A percentile compares a stretch with the other conserved stretches of the same genome.
These are phyloP conservation scores for Stenopsyche tienmushanensis DNA, from an alignment of 1,140 invertebrate species.

Conservation along the genomic window DNA sequence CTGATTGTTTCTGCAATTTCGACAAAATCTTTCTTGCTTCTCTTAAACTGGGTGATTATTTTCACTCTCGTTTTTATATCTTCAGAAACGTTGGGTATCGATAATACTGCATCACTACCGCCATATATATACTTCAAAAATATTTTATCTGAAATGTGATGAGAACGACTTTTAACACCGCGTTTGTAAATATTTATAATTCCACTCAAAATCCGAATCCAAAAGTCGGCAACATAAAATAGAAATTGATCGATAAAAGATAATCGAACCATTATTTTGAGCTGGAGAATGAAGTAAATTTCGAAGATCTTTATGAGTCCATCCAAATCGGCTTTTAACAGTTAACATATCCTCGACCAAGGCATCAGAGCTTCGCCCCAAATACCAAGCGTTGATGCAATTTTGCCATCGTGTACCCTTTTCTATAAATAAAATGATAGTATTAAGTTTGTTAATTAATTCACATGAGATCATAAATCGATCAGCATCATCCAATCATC, in stretches of 20 bases:
- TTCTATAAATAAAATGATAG: constrained; percentile 11
- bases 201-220: neutral
- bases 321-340: constrained; percentile 1
- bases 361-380: neutral
- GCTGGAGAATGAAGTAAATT: constrained; percentile 8
- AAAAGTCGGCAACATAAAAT: neutral
- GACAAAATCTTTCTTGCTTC: constrained; percentile 2
- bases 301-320: constrained; percentile 13
- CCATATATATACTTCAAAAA: constrained; percentile 2
- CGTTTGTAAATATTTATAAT: neutral
- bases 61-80: neutral
- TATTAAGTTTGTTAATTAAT: neutral
- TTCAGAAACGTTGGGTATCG: neutral
- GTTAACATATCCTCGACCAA: neutral
- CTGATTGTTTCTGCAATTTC: neutral
- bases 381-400: constrained; percentile 20
- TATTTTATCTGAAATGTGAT: neutral
- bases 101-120: constrained; percentile 1
- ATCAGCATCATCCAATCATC: neutral
- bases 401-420: constrained; percentile 20
- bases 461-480: neutral
- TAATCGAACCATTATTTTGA: neutral
- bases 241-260: no score
- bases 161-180: neutral
- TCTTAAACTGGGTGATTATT: neutral